A percentile compares a stretch with the other conserved stretches of the same genome.
These are phyloP conservation scores for Gymnogyps californianus DNA, from an alignment of 2,113 vertebrate species.

Conservation along the genomic window DNA sequence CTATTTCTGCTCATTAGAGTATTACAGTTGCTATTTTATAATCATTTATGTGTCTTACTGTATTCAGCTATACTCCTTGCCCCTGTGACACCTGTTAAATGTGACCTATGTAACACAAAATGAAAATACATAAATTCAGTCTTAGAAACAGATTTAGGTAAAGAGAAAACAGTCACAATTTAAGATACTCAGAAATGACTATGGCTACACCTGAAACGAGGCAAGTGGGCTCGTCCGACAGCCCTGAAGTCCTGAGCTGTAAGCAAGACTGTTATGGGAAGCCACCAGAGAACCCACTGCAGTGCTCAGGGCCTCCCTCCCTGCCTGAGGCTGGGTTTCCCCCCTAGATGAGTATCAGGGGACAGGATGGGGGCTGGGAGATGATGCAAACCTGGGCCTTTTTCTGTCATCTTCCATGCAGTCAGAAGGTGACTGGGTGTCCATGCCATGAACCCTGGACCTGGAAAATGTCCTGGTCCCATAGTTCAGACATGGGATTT, in stretches of 20 bases:
- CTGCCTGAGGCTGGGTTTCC: neutral
- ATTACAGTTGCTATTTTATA: neutral
- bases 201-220: neutral
- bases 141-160: neutral
- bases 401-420: neutral
- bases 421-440: neutral
- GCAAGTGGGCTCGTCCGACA: neutral
- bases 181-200: neutral
- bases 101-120: neutral
- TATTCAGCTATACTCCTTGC: neutral
- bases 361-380: neutral
- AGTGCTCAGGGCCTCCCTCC: neutral
- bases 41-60: neutral
- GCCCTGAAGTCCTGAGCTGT: neutral
- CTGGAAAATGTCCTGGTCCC: neutral
- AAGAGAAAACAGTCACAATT: neutral
- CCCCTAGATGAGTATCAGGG: neutral
- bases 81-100: neutral
- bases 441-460: neutral
- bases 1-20: neutral
- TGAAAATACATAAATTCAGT: neutral
- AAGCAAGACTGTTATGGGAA: neutral
- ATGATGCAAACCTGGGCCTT: neutral
- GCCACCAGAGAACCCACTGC: neutral
- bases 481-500: neutral